These are phyloP conservation scores for Rhagophthalmus giganteus DNA, from an alignment of 2,888 invertebrate species.

Conservation along the genomic window DNA sequence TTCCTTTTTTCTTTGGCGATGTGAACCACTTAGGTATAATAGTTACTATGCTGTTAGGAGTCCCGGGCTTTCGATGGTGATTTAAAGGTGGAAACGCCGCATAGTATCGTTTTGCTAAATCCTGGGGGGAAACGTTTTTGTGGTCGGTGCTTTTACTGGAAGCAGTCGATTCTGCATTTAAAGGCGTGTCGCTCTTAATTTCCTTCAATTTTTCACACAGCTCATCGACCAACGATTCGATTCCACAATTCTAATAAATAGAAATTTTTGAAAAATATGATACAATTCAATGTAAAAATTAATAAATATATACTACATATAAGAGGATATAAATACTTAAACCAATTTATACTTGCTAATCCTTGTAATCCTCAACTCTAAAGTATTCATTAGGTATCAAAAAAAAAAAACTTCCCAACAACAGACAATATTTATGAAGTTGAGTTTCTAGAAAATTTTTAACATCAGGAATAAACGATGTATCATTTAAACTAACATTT, in stretches of 20 bases:
- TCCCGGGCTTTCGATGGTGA: constrained; percentile 22
- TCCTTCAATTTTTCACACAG: constrained; percentile 77
- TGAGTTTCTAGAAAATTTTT: too few relatives aligned
- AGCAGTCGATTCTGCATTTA: constrained; percentile 24
- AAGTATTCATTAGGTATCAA: too few relatives aligned
- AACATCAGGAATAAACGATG: too few relatives aligned
- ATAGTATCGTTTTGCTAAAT: constrained; percentile 75
- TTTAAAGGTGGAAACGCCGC: constrained; percentile 70
- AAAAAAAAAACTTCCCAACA: too few relatives aligned
- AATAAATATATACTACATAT: background rate
- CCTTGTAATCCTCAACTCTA: background rate
- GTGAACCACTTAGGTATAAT: constrained; percentile 49
- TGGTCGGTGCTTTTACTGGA: constrained; percentile 24
- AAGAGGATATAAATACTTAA: background rate
- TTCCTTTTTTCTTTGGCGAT: constrained; percentile 42
- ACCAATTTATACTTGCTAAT: background rate
- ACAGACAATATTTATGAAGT: too few relatives aligned
- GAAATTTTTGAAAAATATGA: background rate
- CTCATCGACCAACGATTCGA: constrained; percentile 82
- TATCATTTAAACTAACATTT: too few relatives aligned
- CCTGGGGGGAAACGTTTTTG: constrained; percentile 57
- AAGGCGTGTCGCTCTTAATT: constrained; percentile 57
- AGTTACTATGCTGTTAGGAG: constrained; percentile 37
- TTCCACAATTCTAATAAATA: constrained; percentile 70
- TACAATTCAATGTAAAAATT: background rate